Evolutionary conservation across 2,888 invertebrate species (phyloP), one percentile per base, ranked within the genome.

Genomic region (Lacanobia wlatinum): DNA sequence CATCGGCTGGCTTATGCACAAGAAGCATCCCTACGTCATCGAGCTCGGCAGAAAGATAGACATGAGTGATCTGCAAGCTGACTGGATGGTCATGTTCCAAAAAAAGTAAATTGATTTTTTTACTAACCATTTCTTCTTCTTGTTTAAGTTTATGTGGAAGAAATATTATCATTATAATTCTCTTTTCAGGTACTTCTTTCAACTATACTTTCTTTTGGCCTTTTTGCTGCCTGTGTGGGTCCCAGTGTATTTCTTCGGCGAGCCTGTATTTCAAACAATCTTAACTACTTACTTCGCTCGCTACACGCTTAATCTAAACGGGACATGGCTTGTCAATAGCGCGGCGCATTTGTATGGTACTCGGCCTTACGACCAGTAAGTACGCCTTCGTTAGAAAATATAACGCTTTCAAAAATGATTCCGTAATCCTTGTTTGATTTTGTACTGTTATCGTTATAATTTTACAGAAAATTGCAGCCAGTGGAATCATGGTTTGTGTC

Each of bases 301-400:
- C 21, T 98, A 98, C 87, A 88, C 97, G 2, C 43, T 96, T 1
- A 93, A 96, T 21, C 94, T 98, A n/a, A 97, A 98, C 88, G 96
- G 97, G 3, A 98, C 98, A 0, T 98, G 98, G 98, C 94, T 97
- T 7, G 98, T 98, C 7, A 98, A 98, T 90, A 98, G 98, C 80
- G 97, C 97, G 0, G 98, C 98, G 2, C 98, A 98, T 94, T 93
- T 98, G 70, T 98, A 97, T 92, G 98, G 98, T 16, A 97, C 96
- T 67, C 97, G 97, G 89, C 98, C 98, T 0, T 98, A 98, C 90
- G 98, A 98, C 91, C 96, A 96, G 97, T 97, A 92, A 95, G 96
- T 88, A 78, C 21, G 7, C 46, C 16, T 65, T 34, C 16, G n/a
- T 40, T 56, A 78, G 78, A 71, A 46, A 0, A 23, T 10, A 12